Evolutionary conservation across 1,140 invertebrate genomes (phyloP).

Genomic region (Drosophila athabasca): DNA sequence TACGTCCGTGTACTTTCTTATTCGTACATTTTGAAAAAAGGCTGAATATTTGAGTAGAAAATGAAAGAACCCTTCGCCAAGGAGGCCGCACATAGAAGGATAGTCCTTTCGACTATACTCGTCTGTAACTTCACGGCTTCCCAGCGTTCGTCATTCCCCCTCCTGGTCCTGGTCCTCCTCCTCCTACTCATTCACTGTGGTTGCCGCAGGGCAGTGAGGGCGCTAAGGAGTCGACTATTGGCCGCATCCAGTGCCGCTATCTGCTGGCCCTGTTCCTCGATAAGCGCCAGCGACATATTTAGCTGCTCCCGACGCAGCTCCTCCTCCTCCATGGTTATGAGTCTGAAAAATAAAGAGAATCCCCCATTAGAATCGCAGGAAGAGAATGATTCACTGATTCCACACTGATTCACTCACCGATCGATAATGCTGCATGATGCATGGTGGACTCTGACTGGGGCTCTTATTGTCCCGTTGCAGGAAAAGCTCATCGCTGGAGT

Average conservation of each 20-base stretch:
- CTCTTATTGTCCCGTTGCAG: slow-evolving; percentile 73
- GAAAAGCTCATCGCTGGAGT: slow-evolving; percentile 83
- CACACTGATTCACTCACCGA: slow-evolving; percentile 85
- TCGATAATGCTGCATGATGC: slow-evolving; percentile 92
- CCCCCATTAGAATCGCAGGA: not conserved
- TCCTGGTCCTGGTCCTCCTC: slow-evolving; percentile 14
- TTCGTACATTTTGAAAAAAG: too few relatives aligned
- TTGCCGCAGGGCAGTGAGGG: slow-evolving; percentile 89
- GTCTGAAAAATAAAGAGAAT: slow-evolving; percentile 84
- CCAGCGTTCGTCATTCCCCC: slow-evolving; percentile 4
- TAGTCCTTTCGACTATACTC: too few relatives aligned
- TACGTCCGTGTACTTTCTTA: too few relatives aligned
- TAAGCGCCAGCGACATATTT: slow-evolving; percentile 93
- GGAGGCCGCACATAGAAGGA: too few relatives aligned
- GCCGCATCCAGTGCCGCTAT: slow-evolving; percentile 92
- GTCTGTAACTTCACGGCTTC: slow-evolving; percentile 4
- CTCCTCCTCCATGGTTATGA: slow-evolving; percentile 94
- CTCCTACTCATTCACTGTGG: slow-evolving; percentile 61
- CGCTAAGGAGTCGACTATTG: slow-evolving; percentile 90
- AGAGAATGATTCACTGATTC: not conserved
- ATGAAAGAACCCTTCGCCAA: too few relatives aligned
- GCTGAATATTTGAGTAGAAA: too few relatives aligned
- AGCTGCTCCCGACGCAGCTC: slow-evolving; percentile 93
- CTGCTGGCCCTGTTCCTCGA: slow-evolving; percentile 94
- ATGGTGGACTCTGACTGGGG: slow-evolving; percentile 89